Conservation (phyloP, 2,888 invertebrate species). For the Metalampra italica region DNA sequence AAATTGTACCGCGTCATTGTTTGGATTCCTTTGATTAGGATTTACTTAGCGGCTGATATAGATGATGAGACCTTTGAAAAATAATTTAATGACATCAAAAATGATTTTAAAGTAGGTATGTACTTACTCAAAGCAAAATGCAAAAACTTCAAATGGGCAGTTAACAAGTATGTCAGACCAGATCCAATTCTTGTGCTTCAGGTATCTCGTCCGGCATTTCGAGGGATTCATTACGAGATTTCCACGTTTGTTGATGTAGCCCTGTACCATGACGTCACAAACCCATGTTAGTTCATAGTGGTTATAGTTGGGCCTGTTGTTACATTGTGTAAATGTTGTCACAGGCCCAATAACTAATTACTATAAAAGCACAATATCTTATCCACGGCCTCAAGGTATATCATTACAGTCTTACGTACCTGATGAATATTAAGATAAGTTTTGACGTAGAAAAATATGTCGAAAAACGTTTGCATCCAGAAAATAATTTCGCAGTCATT, state of each 20-base stretch:
- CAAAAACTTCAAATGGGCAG: constrained; percentile 51
- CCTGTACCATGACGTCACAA: constrained; percentile 33
- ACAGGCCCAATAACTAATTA: too few species aligned
- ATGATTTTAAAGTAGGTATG: background rate
- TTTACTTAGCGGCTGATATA: too few species aligned
- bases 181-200: constrained; percentile 44
- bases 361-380: too few species aligned
- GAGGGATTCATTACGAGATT: constrained; percentile 42
- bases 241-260: constrained; percentile 55
- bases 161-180: constrained; percentile 56
- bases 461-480: constrained; percentile 53
- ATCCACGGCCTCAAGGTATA: too few species aligned
- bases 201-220: constrained; percentile 58
- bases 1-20: too few species aligned
- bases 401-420: constrained; percentile 36
- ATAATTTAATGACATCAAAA: too few species aligned
- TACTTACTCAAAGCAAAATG: constrained; percentile 53
- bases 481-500: constrained; percentile 51
- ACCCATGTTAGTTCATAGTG: background rate
- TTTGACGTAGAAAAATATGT: constrained; percentile 56
- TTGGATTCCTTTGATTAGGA: too few species aligned
- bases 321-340: too few species aligned
- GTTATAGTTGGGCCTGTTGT: too few species aligned
- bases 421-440: constrained; percentile 53
- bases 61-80: too few species aligned